Evolutionary conservation across 2,888 invertebrate species (phyloP), one percentile per base, ranked within the genome.

Genomic region (Scaptomyza caliginosa): DNA sequence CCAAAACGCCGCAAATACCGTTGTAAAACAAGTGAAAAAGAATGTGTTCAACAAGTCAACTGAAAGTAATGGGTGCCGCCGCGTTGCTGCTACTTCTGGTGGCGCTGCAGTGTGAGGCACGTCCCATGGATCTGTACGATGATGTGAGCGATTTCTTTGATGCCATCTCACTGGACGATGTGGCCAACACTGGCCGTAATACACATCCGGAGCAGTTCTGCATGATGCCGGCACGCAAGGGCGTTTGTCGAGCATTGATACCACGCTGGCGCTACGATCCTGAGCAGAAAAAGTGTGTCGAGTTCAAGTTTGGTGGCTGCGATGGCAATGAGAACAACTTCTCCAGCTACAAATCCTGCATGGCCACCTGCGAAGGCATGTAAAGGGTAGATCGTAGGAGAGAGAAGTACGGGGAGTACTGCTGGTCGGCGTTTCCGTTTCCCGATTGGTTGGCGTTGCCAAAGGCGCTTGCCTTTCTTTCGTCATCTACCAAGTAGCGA

Each of bases 251-350:
- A 0, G 91, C 91, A 0, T 60, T 92, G 2, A 91, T 91, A 42
- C 91, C 91, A 0, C 88, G 92, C 50, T 91, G 90, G 90, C 90
- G 92, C 55, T 93, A 93, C 83, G 92, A 93, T 85, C 90, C 92
- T 1, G 80, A 86, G 46, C 88, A 89, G 36, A 91, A 91, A 60
- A 90, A 91, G 52, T 93, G 93, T 62, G 79, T 90, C 5, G 92
- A 92, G 73, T 93, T 93, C 82, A 92, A 92, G 68, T 93, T 92
- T 67, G 93, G 93, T 3, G 93, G 93, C 52, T 93, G 93, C 74
- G 92, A 92, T 78, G 93, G 93, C 65, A 93, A 93, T 73, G 92
- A 91, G 58, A 93, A 93, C 79, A 93, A 93, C 70, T 93, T 93
- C 83, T 71, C 90, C 56, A 91, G 92, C 60, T 90, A 91, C 69